Percentiles rank a stretch among this genome's conserved stretches.
phyloP scores from a whole-genome alignment of 2,113 vertebrate genomes.

The Barbus barbus region DNA sequence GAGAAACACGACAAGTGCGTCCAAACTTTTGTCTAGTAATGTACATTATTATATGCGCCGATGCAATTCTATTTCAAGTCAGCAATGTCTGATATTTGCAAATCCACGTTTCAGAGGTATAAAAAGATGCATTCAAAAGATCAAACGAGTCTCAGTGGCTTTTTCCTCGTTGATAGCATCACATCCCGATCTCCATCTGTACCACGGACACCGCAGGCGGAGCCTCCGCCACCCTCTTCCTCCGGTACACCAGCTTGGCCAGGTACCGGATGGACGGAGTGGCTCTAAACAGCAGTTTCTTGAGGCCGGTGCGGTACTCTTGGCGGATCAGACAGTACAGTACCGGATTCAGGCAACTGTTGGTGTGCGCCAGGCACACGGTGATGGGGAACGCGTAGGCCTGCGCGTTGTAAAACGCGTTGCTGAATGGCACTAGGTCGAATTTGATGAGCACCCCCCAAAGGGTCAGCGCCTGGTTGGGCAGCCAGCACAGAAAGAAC shows the following conservation, averaged over 20 bases:
- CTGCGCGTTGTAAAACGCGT: constrained; percentile 80
- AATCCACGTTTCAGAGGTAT: background rate
- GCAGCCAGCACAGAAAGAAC: constrained; percentile 83
- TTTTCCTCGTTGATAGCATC: constrained; percentile 1
- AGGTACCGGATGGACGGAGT: constrained; percentile 61
- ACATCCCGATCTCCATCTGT: constrained; percentile 63
- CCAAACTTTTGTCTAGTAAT: too few species aligned
- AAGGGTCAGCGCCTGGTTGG: constrained; percentile 79
- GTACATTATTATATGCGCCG: too few species aligned
- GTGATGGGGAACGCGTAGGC: constrained; percentile 79
- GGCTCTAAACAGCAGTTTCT: constrained; percentile 70
- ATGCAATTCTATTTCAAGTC: background rate
- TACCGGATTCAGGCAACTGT: constrained; percentile 82
- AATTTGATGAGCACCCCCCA: constrained; percentile 82
- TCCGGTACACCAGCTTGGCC: constrained; percentile 61
- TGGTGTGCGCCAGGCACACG: constrained; percentile 79
- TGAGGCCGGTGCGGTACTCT: constrained; percentile 75
- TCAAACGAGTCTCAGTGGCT: background rate
- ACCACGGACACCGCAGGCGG: constrained; percentile 63
- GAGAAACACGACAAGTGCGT: too few species aligned
- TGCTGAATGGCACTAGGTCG: constrained; percentile 77
- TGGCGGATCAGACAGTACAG: constrained; percentile 80
- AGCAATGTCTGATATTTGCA: background rate
- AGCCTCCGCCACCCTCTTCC: constrained; percentile 64
- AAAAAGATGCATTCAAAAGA: background rate